Evolutionary conservation across 2,888 invertebrate species (phyloP), one percentile per base, ranked within the genome.

Genomic region (Agonopterix heracliana): DNA sequence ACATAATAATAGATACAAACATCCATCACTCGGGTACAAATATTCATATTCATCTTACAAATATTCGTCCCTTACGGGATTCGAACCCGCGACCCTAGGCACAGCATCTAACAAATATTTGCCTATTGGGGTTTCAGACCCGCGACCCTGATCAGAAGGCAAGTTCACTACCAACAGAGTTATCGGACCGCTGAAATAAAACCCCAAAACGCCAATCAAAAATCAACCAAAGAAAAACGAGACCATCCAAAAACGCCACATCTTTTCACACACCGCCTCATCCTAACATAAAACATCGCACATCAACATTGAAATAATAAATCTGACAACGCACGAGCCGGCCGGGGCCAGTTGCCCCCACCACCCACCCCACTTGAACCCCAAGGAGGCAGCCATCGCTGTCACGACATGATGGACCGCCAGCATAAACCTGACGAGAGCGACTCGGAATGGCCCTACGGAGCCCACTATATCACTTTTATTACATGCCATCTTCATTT

Each of bases 391-490:
- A 79, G 77, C 81, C 82, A 80, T 90, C 89, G 85, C 90, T 91
- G 92, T 92, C 92, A 91, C 78, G 81, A 64, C 67, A 90, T 92
- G 92, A 93, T 91, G 90, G 92, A 93, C 92, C 91, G 92, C 91
- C 85, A 78, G 90, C 89, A 92, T 92, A 92, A 92, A 92, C 89
- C 92, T 92, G 92, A 92, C 92, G 92, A 92, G 91, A 90, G 91
- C 90, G 90, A 89, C 71, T 74, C 90, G 91, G 90, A 92, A 93
- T 92, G 92, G 92, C 92, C 90, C 92, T 91, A 91, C 90, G 90
- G 92, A 92, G 92, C 91, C 91, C 90, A 90, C 90, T 93, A 92
- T 92, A 92, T 93, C 92, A 92, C 91, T 92, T 93, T 92, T 93
- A 92, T 92, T 92, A 92, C 92, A 91, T 92, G 87, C 90, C 90